A percentile compares a stretch with the other conserved stretches of the same genome.
Conservation (phyloP, 1,140 invertebrate genomes). For the Adoxophyes honmai region DNA sequence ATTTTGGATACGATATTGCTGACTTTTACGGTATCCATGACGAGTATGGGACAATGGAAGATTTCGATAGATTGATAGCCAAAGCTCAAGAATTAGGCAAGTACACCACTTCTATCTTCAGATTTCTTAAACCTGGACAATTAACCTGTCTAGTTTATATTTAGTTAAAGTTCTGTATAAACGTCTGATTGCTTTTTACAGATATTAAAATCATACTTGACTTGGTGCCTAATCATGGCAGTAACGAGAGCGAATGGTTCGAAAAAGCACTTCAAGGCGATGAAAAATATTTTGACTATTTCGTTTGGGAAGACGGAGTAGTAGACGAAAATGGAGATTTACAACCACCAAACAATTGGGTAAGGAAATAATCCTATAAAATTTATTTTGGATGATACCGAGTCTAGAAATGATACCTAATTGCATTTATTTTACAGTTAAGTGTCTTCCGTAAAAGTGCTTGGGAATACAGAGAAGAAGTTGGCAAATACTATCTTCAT, state of each 20-base stretch:
- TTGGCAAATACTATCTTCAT: slow-evolving; percentile 87
- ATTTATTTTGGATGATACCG: too few relatives aligned
- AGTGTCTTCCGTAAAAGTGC: slow-evolving; percentile 83
- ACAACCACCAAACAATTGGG: slow-evolving; percentile 84
- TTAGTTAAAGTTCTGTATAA: too few relatives aligned
- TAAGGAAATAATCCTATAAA: slow-evolving; percentile 44
- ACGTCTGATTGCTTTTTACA: slow-evolving; percentile 17
- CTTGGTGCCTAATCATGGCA: slow-evolving; percentile 84
- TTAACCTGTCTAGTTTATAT: slow-evolving; percentile 6
- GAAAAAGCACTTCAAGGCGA: slow-evolving; percentile 77
- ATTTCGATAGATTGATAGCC: slow-evolving; percentile 83
- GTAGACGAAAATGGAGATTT: slow-evolving; percentile 66
- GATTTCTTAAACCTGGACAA: slow-evolving; percentile 84
- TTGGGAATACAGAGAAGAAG: slow-evolving; percentile 83
- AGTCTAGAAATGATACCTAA: too few relatives aligned
- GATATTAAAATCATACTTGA: slow-evolving; percentile 79
- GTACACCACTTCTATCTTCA: slow-evolving; percentile 19
- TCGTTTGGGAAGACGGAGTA: slow-evolving; percentile 81
- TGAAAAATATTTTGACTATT: slow-evolving; percentile 81
- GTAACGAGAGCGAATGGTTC: slow-evolving; percentile 86
- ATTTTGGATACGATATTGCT: slow-evolving; percentile 84
- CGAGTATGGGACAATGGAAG: slow-evolving; percentile 84
- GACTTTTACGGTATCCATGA: slow-evolving; percentile 85
- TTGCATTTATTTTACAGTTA: slow-evolving; percentile 55
- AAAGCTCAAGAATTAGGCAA: slow-evolving; percentile 77